Base-by-base conservation (phyloP, 1,140 invertebrate genomes). In the Drosophila sulfurigaster region DNA sequence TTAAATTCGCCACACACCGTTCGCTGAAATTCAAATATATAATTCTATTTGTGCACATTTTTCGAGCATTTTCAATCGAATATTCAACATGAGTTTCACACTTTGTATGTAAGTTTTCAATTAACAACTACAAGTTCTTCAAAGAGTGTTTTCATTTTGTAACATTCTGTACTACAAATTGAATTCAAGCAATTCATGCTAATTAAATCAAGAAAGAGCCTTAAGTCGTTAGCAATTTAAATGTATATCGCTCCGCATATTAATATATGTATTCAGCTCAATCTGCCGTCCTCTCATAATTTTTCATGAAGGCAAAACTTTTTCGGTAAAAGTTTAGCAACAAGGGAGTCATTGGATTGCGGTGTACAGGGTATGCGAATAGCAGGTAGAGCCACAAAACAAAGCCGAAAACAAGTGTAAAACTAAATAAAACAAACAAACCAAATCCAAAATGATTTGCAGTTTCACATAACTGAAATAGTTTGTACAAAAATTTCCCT, bases 181-280 rank as follows among this genome's bases (percentile, higher is more conserved):
- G 10, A 20, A 86, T 65, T 68, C 69, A 72, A 80, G 54, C 51
- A 67, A 58, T 72, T 65, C 67, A 49, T 70, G 69, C 73, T 38
- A 52, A 62, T 49, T 11, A 78, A 82, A 67, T 35, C 32, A 32
- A 32, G 6, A 32, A 32, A 8, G 6, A 16, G 30, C 28, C 1
- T 54, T 8, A 54, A 32, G 3, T 54, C 30, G 28, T 35, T 54
- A 1, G 13, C n/a, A 54, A 7, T 54, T 52, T 16, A 48, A 48
- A 20, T 8, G 7, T 13, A 52, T 6, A 1, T n/a, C 1, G 30
- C 1, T 6, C 6, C 11, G 7, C 28, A 54, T 8, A 8, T 15
- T 54, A 54, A 32, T 54, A 25, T 25, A 32, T 35, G 8, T 15
- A 54, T 54, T 15, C 51, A 15, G 51, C 25, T n/a, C n/a, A 52